phyloP scores from a whole-genome alignment of 2,888 invertebrate species.

The Dolichopus griseipennis region DNA sequence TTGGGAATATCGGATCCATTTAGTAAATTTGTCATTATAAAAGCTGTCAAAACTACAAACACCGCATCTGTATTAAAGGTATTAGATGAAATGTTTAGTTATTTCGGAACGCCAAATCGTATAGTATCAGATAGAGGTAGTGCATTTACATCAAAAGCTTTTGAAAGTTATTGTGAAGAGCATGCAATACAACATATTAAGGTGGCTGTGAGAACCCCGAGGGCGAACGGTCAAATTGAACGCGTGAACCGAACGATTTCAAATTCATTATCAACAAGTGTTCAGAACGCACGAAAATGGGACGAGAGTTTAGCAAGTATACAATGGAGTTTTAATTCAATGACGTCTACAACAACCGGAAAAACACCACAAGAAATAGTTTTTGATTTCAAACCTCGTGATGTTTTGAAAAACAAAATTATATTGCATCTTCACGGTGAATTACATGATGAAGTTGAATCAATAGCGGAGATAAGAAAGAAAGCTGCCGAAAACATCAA shows the following conservation, averaged over 20 bases:
- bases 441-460: too few species aligned
- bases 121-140: conserved; percentile 28
- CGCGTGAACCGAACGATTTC: conserved; percentile 21
- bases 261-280: conserved; percentile 23
- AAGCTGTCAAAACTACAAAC: conserved; percentile 16
- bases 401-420: too few species aligned
- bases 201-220: conserved; percentile 24
- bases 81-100: conserved; percentile 14
- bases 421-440: too few species aligned
- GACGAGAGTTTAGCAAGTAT: conserved; percentile 13
- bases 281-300: conserved; percentile 17
- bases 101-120: conserved; percentile 24
- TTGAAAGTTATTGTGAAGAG: conserved; percentile 23
- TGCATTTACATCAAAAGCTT: conserved; percentile 26
- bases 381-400: too few species aligned
- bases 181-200: conserved; percentile 25
- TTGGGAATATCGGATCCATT: conserved; percentile 17
- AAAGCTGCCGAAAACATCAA: too few species aligned
- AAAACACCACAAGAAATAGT: too few species aligned
- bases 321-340: too few species aligned
- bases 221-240: conserved; percentile 23
- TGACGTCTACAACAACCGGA: too few species aligned
- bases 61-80: not conserved
- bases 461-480: too few species aligned
- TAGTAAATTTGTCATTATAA: conserved; percentile 15